A percentile compares a stretch with the other conserved stretches of the same genome.
These are phyloP conservation scores for Hypsopygia costalis DNA, from an alignment of 2,888 invertebrate genomes.

Conservation along the genomic window DNA sequence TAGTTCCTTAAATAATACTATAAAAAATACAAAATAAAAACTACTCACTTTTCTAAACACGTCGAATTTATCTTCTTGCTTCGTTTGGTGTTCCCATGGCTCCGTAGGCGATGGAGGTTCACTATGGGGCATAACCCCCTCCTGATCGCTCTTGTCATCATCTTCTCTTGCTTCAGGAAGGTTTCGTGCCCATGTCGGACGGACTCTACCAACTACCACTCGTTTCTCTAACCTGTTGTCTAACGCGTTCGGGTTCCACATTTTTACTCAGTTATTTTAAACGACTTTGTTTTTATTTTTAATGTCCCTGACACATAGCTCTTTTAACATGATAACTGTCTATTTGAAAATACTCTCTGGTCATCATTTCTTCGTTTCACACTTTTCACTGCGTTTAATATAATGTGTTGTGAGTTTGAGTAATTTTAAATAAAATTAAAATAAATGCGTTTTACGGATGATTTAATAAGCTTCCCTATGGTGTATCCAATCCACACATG, in stretches of 20 bases:
- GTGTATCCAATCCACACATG: too few relatives aligned
- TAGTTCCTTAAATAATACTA: too few relatives aligned
- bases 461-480: too few relatives aligned
- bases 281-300: neutral
- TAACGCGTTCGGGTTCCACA: constrained; percentile 74
- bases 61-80: constrained; percentile 77
- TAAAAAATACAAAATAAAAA: too few relatives aligned
- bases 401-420: too few relatives aligned
- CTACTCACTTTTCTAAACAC: constrained; percentile 78
- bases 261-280: constrained; percentile 19
- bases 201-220: constrained; percentile 79
- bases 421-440: too few relatives aligned
- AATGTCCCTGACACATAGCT: neutral
- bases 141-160: constrained; percentile 60
- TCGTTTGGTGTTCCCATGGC: constrained; percentile 56
- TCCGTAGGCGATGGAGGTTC: constrained; percentile 70
- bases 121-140: constrained; percentile 63
- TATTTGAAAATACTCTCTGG: too few relatives aligned
- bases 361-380: too few relatives aligned
- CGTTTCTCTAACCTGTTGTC: constrained; percentile 80
- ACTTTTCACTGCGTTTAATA: too few relatives aligned
- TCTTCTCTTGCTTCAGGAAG: constrained; percentile 69
- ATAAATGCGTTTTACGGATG: too few relatives aligned
- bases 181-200: constrained; percentile 78
- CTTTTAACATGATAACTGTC: neutral